Base-by-base conservation (phyloP, 2,113 vertebrate species). In the Rana temporaria region DNA sequence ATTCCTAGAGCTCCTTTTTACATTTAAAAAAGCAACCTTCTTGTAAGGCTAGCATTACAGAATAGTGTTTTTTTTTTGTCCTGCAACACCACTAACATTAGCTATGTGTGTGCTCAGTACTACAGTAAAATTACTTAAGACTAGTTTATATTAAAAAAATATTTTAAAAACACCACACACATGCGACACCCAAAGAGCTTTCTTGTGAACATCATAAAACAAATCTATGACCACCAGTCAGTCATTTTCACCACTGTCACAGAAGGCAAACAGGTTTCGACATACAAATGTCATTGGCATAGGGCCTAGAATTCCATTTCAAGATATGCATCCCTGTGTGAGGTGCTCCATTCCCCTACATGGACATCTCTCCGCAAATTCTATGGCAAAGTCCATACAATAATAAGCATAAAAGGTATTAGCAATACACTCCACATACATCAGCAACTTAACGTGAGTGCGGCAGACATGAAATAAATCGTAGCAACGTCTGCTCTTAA, bases 341-440 rank as follows among this genome's bases (percentile, higher is more conserved):
- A 88, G 88, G 87, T 69, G 88, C 88, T 89, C 85, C 85, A 83
- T 90, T 94, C 94, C 95, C 95, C 92, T 96, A 96, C 91, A 97
- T 94, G 95, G 95, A 76, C 91, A 93, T 92, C 90, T 90, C 90
- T 91, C 87, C 88, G 87, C 87, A 87, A 89, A 91, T 89, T 89
- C 81, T 86, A 5, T 88, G 90, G 87, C 89, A 91, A 88, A 89
- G 89, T 88, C 85, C 87, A 89, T 88, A 84, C 85, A 78, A 84
- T 48, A 60, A 86, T 86, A 48, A 84, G 86, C 80, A 88, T 78
- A 84, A 60, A 71, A 86, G 86, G 85, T 86, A 87, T 88, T 59
- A 70, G 78, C 38, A 80, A 62, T 5, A 52, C 24, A 64, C 24
- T 30, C n/a, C 55, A 67, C 68, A 59, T 59, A 62, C 67, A 80